Evolutionary conservation across 2,888 invertebrate genomes (phyloP), one percentile per base, ranked within the genome.

Genomic region (Halictus quadricinctus): DNA sequence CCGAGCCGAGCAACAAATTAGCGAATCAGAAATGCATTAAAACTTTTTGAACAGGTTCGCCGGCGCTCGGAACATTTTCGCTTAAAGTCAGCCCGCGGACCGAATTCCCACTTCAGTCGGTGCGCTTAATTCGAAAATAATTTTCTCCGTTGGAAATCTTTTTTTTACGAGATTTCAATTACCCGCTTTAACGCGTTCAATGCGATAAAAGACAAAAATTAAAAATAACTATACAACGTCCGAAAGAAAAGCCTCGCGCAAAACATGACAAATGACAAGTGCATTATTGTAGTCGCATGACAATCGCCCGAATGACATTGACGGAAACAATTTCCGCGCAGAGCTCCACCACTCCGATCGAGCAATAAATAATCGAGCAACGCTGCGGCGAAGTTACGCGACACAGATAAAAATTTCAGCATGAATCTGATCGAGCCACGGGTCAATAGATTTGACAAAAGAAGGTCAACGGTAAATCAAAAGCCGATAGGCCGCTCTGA

Each of bases 101-200:
- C 25, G 25, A 60, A 60, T 64, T 15, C 29, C 29, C 64, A 29
- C 25, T 15, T 29, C 29, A 2, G 64, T 29, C 18, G 8, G 8
- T 18, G 66, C 66, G 66, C 66, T 29, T 66, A 66, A 66, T 36
- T 66, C 18, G 66, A 66, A 66, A 66, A 66, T 36, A 66, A 66
- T 66, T 36, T 36, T 18, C 18, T 18, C 2, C 8, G 18, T 66
- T 36, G 1, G 18, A 66, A 15, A 66, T 15, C 2, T 36, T 36
- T 18, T 29, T 18, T 36, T 29, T 18, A 18, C 0, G 15, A 25
- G 2, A 6, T 15, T 15, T 13, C 2, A 15, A 36, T 66, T 58
- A 58, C 8, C n/a, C n/a, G 10, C n/a, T 58, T n/a, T 29, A 29
- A 29, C 29, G 29, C 29, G 29, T 29, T 0, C 2, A 21, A 6